Conservation (phyloP, 2,113 vertebrate species). For the Cichladusa arquata region DNA sequence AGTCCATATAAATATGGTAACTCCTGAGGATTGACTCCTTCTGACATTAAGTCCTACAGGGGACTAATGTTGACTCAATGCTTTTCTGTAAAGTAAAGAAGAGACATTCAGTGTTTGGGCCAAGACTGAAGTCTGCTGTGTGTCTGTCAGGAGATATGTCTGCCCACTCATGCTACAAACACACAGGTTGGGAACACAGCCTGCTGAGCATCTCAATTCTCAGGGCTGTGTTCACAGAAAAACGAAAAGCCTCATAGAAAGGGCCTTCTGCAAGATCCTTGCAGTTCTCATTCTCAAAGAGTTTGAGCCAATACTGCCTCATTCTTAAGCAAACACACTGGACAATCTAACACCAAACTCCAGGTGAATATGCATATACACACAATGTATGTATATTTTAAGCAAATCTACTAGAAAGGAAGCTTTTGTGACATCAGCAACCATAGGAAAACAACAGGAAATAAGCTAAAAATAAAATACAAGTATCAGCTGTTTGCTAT, state of each 20-base stretch:
- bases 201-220: neutral
- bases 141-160: neutral
- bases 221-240: neutral
- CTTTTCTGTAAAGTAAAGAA: neutral
- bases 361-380: neutral
- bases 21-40: neutral
- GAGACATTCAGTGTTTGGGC: neutral
- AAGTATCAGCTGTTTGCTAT: neutral
- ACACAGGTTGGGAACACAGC: neutral
- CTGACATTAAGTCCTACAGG: neutral
- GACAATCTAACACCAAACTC: neutral
- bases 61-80: neutral
- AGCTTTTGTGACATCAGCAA: neutral
- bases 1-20: neutral
- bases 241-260: neutral
- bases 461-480: slow-evolving; percentile 24
- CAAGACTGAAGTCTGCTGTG: neutral
- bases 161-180: neutral
- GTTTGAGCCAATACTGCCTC: neutral
- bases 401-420: neutral
- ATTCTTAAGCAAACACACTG: neutral
- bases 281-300: neutral
- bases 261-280: neutral
- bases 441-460: slow-evolving; percentile 9
- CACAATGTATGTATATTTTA: neutral